Conservation (phyloP, 2,113 vertebrate genomes). For the Motacilla tschutschensis region DNA sequence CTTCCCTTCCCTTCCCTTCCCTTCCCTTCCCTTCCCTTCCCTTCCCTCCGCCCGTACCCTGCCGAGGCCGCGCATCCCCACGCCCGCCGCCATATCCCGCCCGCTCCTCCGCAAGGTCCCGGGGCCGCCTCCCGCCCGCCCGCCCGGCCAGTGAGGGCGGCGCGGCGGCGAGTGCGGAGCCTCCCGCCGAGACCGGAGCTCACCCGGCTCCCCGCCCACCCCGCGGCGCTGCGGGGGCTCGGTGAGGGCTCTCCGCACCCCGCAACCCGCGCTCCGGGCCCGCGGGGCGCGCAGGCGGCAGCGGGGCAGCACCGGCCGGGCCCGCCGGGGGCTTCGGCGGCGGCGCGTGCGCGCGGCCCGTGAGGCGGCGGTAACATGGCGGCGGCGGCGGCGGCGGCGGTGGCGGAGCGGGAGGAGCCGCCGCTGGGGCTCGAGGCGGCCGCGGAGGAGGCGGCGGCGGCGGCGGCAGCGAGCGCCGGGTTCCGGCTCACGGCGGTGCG, state of each 20-base stretch:
- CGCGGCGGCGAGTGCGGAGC: not conserved
- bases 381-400: not conserved
- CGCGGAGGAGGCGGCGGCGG: not conserved
- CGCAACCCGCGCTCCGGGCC: too few relatives aligned
- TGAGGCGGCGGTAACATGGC: too few relatives aligned
- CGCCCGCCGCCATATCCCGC: not conserved
- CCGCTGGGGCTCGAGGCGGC: not conserved
- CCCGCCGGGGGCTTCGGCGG: too few relatives aligned
- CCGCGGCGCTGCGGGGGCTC: too few relatives aligned
- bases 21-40: fast-evolving
- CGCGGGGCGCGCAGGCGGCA: too few relatives aligned
- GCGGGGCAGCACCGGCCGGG: too few relatives aligned
- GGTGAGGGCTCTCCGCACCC: too few relatives aligned
- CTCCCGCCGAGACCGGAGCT: too few relatives aligned
- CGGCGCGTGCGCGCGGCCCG: too few relatives aligned
- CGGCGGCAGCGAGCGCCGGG: constrained; percentile 41
- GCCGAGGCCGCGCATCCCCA: not conserved
- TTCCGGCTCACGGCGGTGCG: constrained; percentile 71
- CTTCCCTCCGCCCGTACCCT: not conserved
- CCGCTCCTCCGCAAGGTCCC: not conserved
- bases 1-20: too few relatives aligned
- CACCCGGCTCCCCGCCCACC: too few relatives aligned
- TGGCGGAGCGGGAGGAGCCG: not conserved
- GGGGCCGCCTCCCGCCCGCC: not conserved
- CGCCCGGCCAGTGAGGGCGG: not conserved